Evolutionary conservation across 2,888 invertebrate genomes (phyloP), one percentile per base, ranked within the genome.

Genomic region (Ennomos erosarius): DNA sequence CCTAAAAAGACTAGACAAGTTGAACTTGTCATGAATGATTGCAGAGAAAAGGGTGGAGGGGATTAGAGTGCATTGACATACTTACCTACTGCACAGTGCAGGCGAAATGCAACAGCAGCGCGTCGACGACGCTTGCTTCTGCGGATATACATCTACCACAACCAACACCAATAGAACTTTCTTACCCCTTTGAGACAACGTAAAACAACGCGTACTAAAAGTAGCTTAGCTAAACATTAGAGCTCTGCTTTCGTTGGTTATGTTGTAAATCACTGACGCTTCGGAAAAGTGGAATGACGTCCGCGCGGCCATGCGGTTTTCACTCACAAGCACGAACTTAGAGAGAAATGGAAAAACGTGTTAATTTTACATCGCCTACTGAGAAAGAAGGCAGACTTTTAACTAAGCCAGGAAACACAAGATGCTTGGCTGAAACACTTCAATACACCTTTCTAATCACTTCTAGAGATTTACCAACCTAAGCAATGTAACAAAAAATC

Each of bases 221-320:
- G 74, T 61, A 62, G 68, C 59, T 62, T 56, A 65, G 71, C 66
- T 71, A 55, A 76, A 68, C 69, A 67, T 69, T 65, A 52, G 61
- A 79, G 88, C 61, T 82, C 88, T 69, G 58, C 62, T 59, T 73
- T 81, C 42, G 64, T 49, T 83, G 81, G 90, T 71, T 71, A 69
- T 64, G 73, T 83, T 82, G 78, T 82, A 79, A 84, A 84, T 82
- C 85, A 86, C 84, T 84, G 82, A 87, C 81, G 84, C 84, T 78
- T 87, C 82, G 87, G 89, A 90, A 91, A 91, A 91, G 91, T 91
- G 88, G 91, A 90, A 88, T 91, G 90, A 90, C 88, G 90, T 89
- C 85, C 88, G 85, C 82, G 73, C 80, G 79, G 76, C 84, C 83
- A 84, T 82, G 85, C 79, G 79, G 84, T 88, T 91, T 91, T 91